Evolutionary conservation across 92 coral and sea anemone species (phyloP).

Genomic region (Scolanthus callimorphus): DNA sequence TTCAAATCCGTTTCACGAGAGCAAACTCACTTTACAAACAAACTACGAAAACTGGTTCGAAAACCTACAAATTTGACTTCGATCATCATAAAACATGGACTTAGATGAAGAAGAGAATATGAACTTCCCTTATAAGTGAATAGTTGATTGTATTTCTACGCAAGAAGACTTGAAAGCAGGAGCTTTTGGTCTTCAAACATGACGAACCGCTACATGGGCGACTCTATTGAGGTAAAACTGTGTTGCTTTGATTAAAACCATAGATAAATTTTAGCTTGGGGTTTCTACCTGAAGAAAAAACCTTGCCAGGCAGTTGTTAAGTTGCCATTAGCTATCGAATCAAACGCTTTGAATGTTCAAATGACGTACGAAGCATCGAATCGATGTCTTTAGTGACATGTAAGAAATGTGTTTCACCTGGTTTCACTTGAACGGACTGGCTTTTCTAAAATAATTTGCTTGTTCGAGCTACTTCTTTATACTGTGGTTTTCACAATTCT

Average conservation of each 20-base stretch:
- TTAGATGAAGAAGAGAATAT: conserved; percentile 5
- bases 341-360: too few relatives aligned
- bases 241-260: neutral
- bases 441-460: too few relatives aligned
- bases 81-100: neutral
- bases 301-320: too few relatives aligned
- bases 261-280: too few relatives aligned
- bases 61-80: neutral
- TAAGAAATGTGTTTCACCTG: neutral
- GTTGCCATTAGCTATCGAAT: too few relatives aligned
- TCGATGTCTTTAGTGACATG: neutral
- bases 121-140: too few relatives aligned
- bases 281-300: too few relatives aligned
- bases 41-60: neutral
- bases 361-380: neutral
- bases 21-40: neutral
- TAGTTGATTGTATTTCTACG: too few relatives aligned
- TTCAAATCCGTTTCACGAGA: conserved; percentile 28
- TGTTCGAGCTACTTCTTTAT: too few relatives aligned
- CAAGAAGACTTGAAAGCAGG: too few relatives aligned
- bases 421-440: too few relatives aligned
- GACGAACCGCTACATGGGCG: conserved; percentile 84
- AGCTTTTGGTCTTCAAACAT: conserved; percentile 8
- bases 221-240: conserved; percentile 87
- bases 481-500: too few relatives aligned